phyloP scores from a whole-genome alignment of 1,140 invertebrate genomes.

The Zaprionus inermis region DNA sequence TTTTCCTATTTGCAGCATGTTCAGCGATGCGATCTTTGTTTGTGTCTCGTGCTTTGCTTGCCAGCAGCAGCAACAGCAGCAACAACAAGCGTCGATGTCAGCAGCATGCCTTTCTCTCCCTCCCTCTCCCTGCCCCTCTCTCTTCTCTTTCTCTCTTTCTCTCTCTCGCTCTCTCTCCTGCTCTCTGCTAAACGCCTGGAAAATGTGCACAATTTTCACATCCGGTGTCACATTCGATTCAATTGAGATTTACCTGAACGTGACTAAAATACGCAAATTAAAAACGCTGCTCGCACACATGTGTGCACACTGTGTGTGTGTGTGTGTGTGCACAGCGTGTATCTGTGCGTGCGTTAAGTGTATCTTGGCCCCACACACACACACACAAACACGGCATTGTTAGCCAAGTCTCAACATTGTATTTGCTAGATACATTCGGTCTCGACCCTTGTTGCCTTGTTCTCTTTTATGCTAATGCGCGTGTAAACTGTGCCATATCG shows the following conservation, averaged over 20 bases:
- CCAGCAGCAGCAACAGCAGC: constrained; percentile 32
- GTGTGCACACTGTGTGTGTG: neutral
- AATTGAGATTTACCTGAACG: constrained; percentile 84
- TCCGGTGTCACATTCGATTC: constrained; percentile 84
- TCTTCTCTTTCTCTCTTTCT: constrained; percentile 14
- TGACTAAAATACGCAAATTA: constrained; percentile 84
- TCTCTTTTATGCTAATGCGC: constrained; percentile 56
- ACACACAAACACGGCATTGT: constrained; percentile 44
- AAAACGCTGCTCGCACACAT: constrained; percentile 57
- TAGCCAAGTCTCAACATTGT: constrained; percentile 64
- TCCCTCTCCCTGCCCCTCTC: constrained; percentile 12
- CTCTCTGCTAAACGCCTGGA: constrained; percentile 71
- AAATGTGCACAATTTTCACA: constrained; percentile 83
- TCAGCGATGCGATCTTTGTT: constrained; percentile 80
- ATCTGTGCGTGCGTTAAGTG: constrained; percentile 38
- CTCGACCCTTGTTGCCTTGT: constrained; percentile 36
- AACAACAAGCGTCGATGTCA: constrained; percentile 55
- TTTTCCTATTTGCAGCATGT: constrained; percentile 77
- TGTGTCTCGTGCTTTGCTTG: constrained; percentile 77
- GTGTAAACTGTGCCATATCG: constrained; percentile 65
- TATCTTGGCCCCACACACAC: constrained; percentile 19
- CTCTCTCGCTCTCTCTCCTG: constrained; percentile 25
- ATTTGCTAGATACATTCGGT: constrained; percentile 13
- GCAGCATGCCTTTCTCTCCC: constrained; percentile 21
- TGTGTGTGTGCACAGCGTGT: constrained; percentile 26